Evolutionary conservation across 2,113 vertebrate genomes (phyloP).

Genomic region (Epinephelus lanceolatus): DNA sequence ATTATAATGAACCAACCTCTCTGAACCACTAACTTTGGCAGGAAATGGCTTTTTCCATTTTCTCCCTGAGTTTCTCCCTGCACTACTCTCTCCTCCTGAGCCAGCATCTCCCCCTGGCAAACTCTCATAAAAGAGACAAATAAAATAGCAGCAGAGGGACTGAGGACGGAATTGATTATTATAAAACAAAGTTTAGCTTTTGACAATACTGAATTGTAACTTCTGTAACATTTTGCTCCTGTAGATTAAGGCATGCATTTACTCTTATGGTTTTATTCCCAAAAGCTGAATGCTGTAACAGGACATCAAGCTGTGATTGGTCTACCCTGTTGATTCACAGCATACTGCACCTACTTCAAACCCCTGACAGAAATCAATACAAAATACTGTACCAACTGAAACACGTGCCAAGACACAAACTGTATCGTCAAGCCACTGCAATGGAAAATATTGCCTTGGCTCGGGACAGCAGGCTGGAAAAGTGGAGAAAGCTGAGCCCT

Average conservation of each 20-base stretch:
- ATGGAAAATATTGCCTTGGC: conserved; percentile 76
- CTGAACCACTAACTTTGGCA: conserved; percentile 84
- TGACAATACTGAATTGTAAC: not conserved
- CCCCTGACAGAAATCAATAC: conserved; percentile 31
- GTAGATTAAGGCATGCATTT: not conserved
- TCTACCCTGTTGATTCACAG: conserved; percentile 24
- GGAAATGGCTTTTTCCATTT: conserved; percentile 84
- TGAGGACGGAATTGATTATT: conserved; percentile 46
- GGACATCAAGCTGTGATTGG: conserved; percentile 1
- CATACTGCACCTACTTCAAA: conserved; percentile 28
- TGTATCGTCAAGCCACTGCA: conserved; percentile 58
- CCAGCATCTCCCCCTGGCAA: conserved; percentile 65
- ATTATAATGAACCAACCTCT: conserved; percentile 81
- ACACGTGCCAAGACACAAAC: conserved; percentile 59
- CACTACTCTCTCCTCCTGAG: conserved; percentile 63
- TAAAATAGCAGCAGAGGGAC: conserved; percentile 60
- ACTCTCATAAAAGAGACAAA: conserved; percentile 71
- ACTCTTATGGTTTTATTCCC: conserved; percentile 3
- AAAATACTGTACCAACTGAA: conserved; percentile 60
- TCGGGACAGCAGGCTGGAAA: conserved; percentile 68
- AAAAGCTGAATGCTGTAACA: not conserved
- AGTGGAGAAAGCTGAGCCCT: conserved; percentile 72
- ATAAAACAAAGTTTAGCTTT: conserved; percentile 16
- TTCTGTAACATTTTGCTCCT: conserved; percentile 6
- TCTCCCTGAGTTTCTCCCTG: conserved; percentile 69